Evolutionary conservation across 2,113 vertebrate genomes (phyloP).

Genomic region (Vicugna pacos): DNA sequence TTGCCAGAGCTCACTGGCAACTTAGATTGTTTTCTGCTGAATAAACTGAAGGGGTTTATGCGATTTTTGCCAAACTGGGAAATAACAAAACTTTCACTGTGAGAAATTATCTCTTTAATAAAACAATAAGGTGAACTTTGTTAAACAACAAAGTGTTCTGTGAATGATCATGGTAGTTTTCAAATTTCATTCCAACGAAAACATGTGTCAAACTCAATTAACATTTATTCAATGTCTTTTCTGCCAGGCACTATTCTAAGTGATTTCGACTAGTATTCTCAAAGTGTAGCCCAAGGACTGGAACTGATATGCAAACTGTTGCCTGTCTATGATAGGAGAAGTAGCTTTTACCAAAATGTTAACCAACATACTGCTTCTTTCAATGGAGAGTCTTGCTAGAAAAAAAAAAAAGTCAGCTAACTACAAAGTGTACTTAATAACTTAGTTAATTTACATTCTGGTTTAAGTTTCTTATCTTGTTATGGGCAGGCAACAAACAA

Average conservation of each 20-base stretch:
- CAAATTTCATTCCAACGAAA: conserved; percentile 44
- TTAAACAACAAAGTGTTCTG: background rate
- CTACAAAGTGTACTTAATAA: background rate
- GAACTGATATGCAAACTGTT: background rate
- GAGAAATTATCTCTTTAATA: conserved; percentile 8
- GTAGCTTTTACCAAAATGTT: conserved; percentile 20
- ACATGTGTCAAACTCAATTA: conserved; percentile 1
- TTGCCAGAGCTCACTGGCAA: conserved; percentile 44
- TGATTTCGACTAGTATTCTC: background rate
- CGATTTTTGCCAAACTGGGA: conserved; percentile 35
- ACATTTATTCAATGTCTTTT: background rate
- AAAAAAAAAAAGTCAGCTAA: background rate
- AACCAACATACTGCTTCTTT: background rate
- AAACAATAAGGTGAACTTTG: too few species aligned
- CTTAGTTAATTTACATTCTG: background rate
- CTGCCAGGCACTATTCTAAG: background rate
- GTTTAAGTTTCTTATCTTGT: background rate
- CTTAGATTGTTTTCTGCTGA: conserved; percentile 48
- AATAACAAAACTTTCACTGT: conserved; percentile 4
- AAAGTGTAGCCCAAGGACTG: background rate
- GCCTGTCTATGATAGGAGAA: background rate
- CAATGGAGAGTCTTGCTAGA: background rate
- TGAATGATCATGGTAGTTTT: background rate
- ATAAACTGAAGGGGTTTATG: background rate
- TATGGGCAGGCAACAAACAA: background rate